Evolutionary conservation across 2,113 vertebrate genomes (phyloP).

Genomic region (Takifugu bimaculatus): DNA sequence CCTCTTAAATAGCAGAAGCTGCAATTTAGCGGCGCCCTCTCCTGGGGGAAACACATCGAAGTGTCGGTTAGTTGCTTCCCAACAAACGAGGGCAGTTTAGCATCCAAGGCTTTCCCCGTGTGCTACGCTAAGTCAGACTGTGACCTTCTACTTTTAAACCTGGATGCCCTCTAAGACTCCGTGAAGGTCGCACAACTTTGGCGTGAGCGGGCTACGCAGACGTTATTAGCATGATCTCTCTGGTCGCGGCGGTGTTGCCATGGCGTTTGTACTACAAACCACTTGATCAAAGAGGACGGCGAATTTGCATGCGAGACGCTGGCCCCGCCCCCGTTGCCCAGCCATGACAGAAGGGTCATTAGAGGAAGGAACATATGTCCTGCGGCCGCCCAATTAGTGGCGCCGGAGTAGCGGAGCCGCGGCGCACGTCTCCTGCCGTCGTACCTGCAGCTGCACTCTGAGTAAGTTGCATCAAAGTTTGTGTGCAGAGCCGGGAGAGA

Average conservation of each 20-base stretch:
- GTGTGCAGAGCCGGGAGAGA: conserved; percentile 17
- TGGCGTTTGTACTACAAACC: conserved; percentile 56
- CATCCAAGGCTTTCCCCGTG: too few species aligned
- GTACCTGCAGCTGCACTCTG: not conserved
- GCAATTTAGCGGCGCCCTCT: too few species aligned
- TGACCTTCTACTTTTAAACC: not conserved
- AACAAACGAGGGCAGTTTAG: too few species aligned
- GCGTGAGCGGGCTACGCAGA: not conserved
- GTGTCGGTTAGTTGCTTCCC: too few species aligned
- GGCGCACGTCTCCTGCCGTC: too few species aligned
- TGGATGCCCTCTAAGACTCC: conserved; percentile 9
- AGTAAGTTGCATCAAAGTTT: conserved; percentile 30
- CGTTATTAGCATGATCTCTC: not conserved
- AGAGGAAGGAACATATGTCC: conserved; percentile 66
- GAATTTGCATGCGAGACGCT: conserved; percentile 53
- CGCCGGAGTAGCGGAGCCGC: conserved; percentile 6
- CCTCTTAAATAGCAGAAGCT: too few species aligned
- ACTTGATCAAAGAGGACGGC: conserved; percentile 60
- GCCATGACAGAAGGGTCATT: conserved; percentile 61
- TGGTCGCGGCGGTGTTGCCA: not conserved
- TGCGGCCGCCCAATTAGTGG: conserved; percentile 67
- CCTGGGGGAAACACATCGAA: too few species aligned
- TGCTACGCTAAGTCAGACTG: too few species aligned
- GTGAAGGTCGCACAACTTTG: conserved; percentile 34
- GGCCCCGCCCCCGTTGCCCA: conserved; percentile 18